Evolutionary conservation across 2,113 vertebrate genomes (phyloP).

Genomic region (Melanerpes aurifrons): DNA sequence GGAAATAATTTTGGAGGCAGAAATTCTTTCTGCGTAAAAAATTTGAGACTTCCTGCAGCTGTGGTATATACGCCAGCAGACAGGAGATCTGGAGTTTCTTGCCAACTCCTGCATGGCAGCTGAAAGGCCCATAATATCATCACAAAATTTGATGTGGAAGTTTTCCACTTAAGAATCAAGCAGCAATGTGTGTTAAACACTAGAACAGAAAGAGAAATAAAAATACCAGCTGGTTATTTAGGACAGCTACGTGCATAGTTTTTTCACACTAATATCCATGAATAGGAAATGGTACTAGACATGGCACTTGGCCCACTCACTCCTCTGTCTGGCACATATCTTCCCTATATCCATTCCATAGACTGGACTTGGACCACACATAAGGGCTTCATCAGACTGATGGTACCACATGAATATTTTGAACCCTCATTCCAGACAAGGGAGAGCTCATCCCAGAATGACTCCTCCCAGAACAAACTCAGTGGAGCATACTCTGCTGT

Average conservation of each 20-base stretch:
- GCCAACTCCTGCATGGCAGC: slow-evolving; percentile 45
- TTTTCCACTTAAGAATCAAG: not conserved
- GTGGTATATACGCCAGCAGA: slow-evolving; percentile 38
- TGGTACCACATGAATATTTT: not conserved
- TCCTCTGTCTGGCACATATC: not conserved
- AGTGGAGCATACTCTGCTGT: not conserved
- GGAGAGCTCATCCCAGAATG: not conserved
- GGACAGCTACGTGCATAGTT: not conserved
- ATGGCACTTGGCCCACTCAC: not conserved
- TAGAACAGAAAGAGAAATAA: not conserved
- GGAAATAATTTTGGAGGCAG: slow-evolving; percentile 68
- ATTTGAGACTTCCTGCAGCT: slow-evolving; percentile 62
- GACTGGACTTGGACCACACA: not conserved
- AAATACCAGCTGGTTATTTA: not conserved
- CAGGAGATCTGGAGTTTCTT: not conserved
- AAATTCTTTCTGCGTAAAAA: slow-evolving; percentile 61
- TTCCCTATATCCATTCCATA: not conserved
- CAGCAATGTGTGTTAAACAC: not conserved
- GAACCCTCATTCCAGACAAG: not conserved
- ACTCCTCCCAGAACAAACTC: not conserved
- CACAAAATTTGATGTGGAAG: not conserved
- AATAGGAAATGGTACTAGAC: not conserved
- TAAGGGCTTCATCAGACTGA: not conserved
- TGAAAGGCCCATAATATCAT: not conserved
- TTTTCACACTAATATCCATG: not conserved